phyloP scores from a whole-genome alignment of 1,140 invertebrate species.

The Drosophila obscura region DNA sequence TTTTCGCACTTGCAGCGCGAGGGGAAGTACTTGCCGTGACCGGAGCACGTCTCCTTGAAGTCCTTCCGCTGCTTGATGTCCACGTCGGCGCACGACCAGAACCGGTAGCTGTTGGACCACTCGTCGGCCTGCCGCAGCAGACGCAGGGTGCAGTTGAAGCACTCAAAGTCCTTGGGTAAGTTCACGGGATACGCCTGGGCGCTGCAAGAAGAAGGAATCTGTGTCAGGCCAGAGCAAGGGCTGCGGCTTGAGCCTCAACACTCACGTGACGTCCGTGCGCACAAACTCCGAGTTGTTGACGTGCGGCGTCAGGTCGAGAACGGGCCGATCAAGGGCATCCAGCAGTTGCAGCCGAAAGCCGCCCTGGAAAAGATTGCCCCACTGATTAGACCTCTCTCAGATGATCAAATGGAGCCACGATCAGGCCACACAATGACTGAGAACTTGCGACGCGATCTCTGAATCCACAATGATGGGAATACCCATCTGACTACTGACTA shows the following conservation, averaged over 20 bases:
- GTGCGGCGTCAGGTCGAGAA: slow-evolving; percentile 93
- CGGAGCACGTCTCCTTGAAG: slow-evolving; percentile 92
- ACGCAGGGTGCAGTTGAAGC: slow-evolving; percentile 94
- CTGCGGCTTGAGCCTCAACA: background rate
- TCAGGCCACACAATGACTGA: slow-evolving; percentile 69
- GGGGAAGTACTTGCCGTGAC: slow-evolving; percentile 90
- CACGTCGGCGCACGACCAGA: slow-evolving; percentile 98
- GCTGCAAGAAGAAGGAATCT: slow-evolving; percentile 85
- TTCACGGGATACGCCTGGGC: slow-evolving; percentile 91
- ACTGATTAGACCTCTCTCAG: slow-evolving; percentile 5
- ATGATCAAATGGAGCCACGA: too few species aligned
- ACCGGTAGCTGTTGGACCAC: slow-evolving; percentile 93
- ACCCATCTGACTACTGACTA: too few species aligned
- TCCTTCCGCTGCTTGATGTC: slow-evolving; percentile 90
- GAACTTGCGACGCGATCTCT: slow-evolving; percentile 66
- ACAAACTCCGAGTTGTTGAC: slow-evolving; percentile 91
- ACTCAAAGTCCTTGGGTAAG: slow-evolving; percentile 92
- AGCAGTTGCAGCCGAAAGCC: slow-evolving; percentile 94
- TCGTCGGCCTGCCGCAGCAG: slow-evolving; percentile 94
- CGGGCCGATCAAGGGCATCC: slow-evolving; percentile 91
- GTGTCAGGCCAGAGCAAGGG: too few species aligned
- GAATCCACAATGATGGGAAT: slow-evolving; percentile 65
- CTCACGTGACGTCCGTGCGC: slow-evolving; percentile 89
- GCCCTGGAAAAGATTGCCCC: slow-evolving; percentile 87
- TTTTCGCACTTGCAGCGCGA: slow-evolving; percentile 92